Conservation (phyloP, 2,888 invertebrate species). For the Malacosoma neustria region DNA sequence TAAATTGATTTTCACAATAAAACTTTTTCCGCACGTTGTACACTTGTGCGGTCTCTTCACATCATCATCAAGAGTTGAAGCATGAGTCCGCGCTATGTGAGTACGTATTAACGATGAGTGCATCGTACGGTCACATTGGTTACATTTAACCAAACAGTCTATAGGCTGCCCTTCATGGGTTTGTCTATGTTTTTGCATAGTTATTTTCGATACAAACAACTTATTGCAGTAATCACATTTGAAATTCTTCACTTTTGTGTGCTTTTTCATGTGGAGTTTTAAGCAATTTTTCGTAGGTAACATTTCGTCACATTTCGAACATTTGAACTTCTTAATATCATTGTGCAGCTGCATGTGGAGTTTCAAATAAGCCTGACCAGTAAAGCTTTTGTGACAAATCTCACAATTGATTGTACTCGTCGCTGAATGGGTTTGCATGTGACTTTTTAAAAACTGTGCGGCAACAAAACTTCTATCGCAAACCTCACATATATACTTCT, state of each 20-base stretch:
- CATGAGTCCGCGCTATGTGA: conserved; percentile 53
- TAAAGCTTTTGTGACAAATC: conserved; percentile 59
- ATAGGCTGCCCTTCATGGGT: conserved; percentile 61
- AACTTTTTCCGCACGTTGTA: conserved; percentile 60
- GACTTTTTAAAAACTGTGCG: conserved; percentile 63
- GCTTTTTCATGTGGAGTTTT: conserved; percentile 67
- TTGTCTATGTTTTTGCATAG: conserved; percentile 64
- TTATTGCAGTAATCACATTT: conserved; percentile 64
- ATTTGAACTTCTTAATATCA: conserved; percentile 65
- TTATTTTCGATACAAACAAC: conserved; percentile 62
- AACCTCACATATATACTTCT: conserved; percentile 59
- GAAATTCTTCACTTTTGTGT: conserved; percentile 66
- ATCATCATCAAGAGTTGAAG: conserved; percentile 49
- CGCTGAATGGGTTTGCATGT: conserved; percentile 63
- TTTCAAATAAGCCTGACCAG: conserved; percentile 63
- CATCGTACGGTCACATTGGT: conserved; percentile 60
- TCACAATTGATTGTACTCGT: conserved; percentile 63
- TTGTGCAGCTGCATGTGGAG: conserved; percentile 67
- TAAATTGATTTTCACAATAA: conserved; percentile 63
- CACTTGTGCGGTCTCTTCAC: conserved; percentile 64
- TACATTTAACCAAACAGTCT: conserved; percentile 63
- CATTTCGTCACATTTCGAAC: conserved; percentile 65
- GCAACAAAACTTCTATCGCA: conserved; percentile 65
- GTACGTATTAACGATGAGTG: conserved; percentile 57
- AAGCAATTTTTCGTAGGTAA: conserved; percentile 65